A percentile compares a stretch with the other conserved stretches of the same genome.
Conservation (phyloP, 2,888 invertebrate genomes). For the Apodemia hepburni region DNA sequence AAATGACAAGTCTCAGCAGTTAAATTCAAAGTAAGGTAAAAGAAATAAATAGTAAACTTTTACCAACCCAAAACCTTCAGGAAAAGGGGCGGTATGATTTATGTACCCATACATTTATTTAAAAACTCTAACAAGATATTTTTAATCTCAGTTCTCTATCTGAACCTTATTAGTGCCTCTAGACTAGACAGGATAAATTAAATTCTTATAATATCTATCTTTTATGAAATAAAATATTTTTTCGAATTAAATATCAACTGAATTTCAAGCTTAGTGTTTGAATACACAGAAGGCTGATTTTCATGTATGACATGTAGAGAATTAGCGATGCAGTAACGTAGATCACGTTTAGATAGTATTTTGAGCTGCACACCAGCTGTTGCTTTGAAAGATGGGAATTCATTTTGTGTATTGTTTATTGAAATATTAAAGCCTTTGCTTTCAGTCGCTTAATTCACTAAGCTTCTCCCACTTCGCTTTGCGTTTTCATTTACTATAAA, state of each 20-base stretch:
- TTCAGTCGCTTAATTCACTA: background rate
- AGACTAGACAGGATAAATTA: too few species aligned
- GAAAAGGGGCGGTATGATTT: too few species aligned
- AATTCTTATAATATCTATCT: too few species aligned
- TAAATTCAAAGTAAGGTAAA: too few species aligned
- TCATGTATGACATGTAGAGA: conserved; percentile 25
- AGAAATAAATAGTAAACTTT: too few species aligned
- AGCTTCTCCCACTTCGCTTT: background rate
- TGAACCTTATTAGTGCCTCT: too few species aligned
- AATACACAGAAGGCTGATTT: conserved; percentile 1
- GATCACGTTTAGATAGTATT: conserved; percentile 59
- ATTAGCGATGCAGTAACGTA: conserved; percentile 39
- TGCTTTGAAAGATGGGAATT: conserved; percentile 34
- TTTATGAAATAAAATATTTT: background rate
- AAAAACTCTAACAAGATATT: too few species aligned
- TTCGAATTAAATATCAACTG: conserved; percentile 1
- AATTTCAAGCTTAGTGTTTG: background rate
- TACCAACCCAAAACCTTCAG: too few species aligned
- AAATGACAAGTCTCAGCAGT: too few species aligned
- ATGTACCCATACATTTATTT: too few species aligned
- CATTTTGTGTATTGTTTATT: conserved; percentile 26
- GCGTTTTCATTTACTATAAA: background rate
- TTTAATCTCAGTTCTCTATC: too few species aligned
- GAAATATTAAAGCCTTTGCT: conserved; percentile 1
- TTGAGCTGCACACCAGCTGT: conserved; percentile 38